These are phyloP conservation scores for Xiphophorus birchmanni DNA, from an alignment of 2,797 vertebrate genomes.

Conservation along the genomic window DNA sequence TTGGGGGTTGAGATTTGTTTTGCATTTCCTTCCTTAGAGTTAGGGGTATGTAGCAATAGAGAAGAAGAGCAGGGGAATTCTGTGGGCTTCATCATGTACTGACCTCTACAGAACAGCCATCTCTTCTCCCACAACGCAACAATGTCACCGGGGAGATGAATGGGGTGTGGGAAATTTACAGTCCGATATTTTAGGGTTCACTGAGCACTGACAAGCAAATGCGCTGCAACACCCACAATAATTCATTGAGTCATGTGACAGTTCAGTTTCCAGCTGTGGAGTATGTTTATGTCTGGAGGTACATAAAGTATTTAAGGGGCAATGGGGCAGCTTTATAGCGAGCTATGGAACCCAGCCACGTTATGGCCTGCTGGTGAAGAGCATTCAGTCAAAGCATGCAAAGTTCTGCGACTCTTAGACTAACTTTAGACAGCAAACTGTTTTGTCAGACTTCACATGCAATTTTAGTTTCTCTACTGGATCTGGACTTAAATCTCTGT, in stretches of 20 bases:
- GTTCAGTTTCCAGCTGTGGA: neutral
- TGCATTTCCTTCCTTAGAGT: constrained; percentile 66
- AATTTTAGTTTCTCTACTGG: neutral
- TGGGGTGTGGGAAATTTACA: constrained; percentile 58
- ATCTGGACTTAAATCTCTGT: neutral
- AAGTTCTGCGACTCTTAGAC: neutral
- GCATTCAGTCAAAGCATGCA: constrained; percentile 17
- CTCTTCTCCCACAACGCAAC: constrained; percentile 39
- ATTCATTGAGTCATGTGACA: constrained; percentile 30
- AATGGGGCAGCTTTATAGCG: constrained; percentile 8
- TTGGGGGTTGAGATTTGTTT: constrained; percentile 68
- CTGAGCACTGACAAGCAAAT: constrained; percentile 53
- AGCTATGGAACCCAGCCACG: constrained; percentile 25
- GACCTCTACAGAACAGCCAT: constrained; percentile 45
- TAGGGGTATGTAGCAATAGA: constrained; percentile 35
- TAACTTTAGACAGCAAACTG: constrained; percentile 7
- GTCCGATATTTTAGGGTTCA: constrained; percentile 50
- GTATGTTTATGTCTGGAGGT: neutral
- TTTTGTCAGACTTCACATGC: neutral
- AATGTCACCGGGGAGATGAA: constrained; percentile 60
- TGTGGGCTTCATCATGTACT: constrained; percentile 54
- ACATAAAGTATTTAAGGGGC: constrained; percentile 29
- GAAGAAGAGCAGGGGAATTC: constrained; percentile 51
- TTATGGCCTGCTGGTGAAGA: neutral
- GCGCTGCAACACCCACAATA: constrained; percentile 31